Evolutionary conservation across 2,888 invertebrate genomes (phyloP).

Genomic region (Drosophila mercatorum): DNA sequence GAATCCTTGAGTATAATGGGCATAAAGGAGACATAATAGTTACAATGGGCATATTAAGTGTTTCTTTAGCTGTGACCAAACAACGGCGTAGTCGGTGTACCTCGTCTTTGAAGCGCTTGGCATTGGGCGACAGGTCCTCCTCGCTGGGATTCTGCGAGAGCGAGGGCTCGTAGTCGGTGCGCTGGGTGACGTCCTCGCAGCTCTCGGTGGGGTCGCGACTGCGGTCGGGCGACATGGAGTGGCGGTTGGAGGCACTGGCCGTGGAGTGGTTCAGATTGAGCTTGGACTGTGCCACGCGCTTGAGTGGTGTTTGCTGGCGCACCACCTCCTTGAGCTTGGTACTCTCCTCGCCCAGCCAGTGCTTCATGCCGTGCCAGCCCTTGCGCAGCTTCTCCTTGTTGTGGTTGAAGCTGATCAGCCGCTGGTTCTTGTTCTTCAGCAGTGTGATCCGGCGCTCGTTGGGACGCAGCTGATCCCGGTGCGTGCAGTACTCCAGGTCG

Average conservation of each 20-base stretch:
- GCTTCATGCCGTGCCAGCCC: slow-evolving; percentile 84
- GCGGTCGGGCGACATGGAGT: slow-evolving; percentile 62
- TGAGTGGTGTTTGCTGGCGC: slow-evolving; percentile 83
- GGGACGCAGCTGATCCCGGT: slow-evolving; percentile 83
- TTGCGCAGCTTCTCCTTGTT: slow-evolving; percentile 84
- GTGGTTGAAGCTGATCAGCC: slow-evolving; percentile 81
- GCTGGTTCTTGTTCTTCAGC: slow-evolving; percentile 83
- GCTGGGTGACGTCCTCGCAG: slow-evolving; percentile 72
- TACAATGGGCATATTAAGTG: too few species aligned
- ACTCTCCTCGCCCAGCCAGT: slow-evolving; percentile 84
- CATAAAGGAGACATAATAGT: too few species aligned
- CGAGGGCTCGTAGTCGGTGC: slow-evolving; percentile 67
- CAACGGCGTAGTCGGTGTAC: slow-evolving; percentile 62
- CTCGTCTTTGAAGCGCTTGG: slow-evolving; percentile 79
- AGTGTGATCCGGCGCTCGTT: slow-evolving; percentile 83
- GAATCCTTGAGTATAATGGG: neutral
- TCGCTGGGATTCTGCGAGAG: slow-evolving; percentile 67
- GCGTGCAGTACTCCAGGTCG: slow-evolving; percentile 84
- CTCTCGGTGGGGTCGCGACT: slow-evolving; percentile 53
- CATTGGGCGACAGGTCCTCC: slow-evolving; percentile 76
- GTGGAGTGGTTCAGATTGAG: slow-evolving; percentile 69
- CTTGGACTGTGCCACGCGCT: slow-evolving; percentile 79
- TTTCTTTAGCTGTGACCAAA: slow-evolving; percentile 25
- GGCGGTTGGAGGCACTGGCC: slow-evolving; percentile 29
- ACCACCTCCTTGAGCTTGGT: slow-evolving; percentile 83